phyloP scores from a whole-genome alignment of 2,113 vertebrate genomes.

The Phalacrocorax brasilianus region DNA sequence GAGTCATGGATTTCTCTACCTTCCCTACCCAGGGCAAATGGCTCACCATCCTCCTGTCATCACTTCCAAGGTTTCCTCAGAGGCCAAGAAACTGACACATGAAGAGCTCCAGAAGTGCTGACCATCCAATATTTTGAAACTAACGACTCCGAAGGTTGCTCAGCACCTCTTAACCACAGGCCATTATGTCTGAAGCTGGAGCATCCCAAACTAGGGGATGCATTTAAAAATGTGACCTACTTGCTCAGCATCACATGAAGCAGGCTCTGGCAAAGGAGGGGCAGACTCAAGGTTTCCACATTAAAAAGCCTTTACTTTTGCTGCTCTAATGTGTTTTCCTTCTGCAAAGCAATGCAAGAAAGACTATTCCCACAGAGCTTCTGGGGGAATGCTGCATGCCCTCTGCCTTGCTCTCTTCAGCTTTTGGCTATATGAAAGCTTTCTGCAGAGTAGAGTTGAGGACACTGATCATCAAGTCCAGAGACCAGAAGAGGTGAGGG shows the following conservation, averaged over 20 bases:
- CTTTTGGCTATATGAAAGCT: background rate
- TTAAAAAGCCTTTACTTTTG: background rate
- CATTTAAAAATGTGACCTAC: background rate
- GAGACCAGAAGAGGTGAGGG: background rate
- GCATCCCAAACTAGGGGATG: background rate
- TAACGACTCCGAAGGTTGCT: background rate
- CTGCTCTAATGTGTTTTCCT: background rate
- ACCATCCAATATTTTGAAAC: background rate
- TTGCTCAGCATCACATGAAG: background rate
- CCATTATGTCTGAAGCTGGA: background rate
- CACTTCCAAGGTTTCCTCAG: background rate
- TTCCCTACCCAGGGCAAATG: background rate
- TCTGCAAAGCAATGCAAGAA: background rate
- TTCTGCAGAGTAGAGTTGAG: background rate
- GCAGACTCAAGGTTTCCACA: background rate
- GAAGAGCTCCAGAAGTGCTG: slow-evolving; percentile 4
- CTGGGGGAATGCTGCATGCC: background rate
- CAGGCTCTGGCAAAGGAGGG: background rate
- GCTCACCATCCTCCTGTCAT: slow-evolving; percentile 8
- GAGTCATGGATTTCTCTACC: background rate
- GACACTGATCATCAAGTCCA: background rate
- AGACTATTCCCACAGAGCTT: background rate
- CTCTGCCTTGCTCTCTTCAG: background rate
- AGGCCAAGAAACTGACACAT: background rate
- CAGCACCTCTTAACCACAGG: background rate